Percentiles rank a stretch among this genome's conserved stretches.
Evolutionary conservation across 2,888 invertebrate species (phyloP).

Genomic region (Spilarctia lutea): DNA sequence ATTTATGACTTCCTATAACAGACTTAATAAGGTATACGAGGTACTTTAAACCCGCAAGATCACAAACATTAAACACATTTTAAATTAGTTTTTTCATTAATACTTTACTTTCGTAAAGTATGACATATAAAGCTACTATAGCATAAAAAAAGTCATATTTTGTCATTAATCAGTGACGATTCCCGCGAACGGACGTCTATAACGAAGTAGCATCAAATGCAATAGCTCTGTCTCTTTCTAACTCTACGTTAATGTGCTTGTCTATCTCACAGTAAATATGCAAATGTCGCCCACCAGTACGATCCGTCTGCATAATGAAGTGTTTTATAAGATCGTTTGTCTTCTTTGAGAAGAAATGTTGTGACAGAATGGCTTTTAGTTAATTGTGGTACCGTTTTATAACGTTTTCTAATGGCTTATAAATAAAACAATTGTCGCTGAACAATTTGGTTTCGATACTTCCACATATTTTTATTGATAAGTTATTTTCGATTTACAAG

Average conservation of each 20-base stretch:
- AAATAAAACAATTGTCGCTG: neutral
- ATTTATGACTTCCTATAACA: too few relatives aligned
- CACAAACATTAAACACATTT: neutral
- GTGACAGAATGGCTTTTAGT: constrained; percentile 12
- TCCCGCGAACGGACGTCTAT: constrained; percentile 62
- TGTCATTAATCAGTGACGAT: constrained; percentile 55
- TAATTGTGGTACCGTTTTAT: neutral
- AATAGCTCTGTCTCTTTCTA: constrained; percentile 57
- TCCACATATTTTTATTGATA: neutral
- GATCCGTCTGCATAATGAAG: constrained; percentile 74
- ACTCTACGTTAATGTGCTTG: constrained; percentile 48
- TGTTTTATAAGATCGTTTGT: constrained; percentile 56
- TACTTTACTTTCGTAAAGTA: neutral
- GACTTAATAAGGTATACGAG: neutral
- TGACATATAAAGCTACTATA: neutral
- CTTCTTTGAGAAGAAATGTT: constrained; percentile 20
- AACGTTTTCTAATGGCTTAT: neutral
- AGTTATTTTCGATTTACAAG: neutral
- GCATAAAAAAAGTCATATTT: constrained; percentile 36
- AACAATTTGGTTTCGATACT: neutral
- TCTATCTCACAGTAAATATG: constrained; percentile 55
- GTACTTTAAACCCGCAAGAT: neutral
- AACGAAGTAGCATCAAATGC: constrained; percentile 72
- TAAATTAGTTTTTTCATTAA: neutral
- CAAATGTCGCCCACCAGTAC: constrained; percentile 56